These are phyloP conservation scores for Acanthopleura granulata DNA, from an alignment of 2,888 invertebrate species.

Conservation along the genomic window DNA sequence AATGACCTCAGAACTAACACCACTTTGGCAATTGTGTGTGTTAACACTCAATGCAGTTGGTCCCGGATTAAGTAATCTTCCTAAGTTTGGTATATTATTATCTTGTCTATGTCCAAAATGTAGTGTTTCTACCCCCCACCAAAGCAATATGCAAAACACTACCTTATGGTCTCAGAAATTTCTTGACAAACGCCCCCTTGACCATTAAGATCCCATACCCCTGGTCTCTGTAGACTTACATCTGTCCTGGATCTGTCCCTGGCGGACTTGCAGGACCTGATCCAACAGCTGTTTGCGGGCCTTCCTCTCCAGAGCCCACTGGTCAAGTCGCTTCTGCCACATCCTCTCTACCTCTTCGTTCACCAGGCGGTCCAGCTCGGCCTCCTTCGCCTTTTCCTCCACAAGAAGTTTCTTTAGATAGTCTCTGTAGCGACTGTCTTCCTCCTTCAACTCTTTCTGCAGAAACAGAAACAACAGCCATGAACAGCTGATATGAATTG, in stretches of 20 bases:
- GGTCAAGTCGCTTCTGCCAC: conserved; percentile 66
- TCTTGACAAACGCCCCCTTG: no score
- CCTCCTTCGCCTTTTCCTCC: conserved; percentile 61
- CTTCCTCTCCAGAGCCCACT: conserved; percentile 63
- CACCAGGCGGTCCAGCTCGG: conserved; percentile 62
- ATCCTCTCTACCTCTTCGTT: conserved; percentile 65
- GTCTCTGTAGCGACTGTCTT: conserved; percentile 64
- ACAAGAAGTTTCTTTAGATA: conserved; percentile 61
- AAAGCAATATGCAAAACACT: no score
- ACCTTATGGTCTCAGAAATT: no score
- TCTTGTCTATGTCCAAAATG: no score
- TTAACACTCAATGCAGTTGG: no score
- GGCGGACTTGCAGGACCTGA: conserved; percentile 60
- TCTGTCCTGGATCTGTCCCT: conserved; percentile 62
- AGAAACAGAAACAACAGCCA: conserved; percentile 23
- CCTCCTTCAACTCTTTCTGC: conserved; percentile 65
- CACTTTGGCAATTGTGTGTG: no score
- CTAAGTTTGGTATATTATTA: no score
- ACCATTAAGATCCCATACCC: no score
- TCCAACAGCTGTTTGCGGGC: conserved; percentile 63
- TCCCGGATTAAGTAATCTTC: no score
- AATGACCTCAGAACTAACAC: no score
- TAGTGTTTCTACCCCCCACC: no score
- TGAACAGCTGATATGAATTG: no score
- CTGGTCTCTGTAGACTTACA: conserved; percentile 47